Conservation (phyloP, 2,113 vertebrate genomes). For the Platycercus adscitus region DNA sequence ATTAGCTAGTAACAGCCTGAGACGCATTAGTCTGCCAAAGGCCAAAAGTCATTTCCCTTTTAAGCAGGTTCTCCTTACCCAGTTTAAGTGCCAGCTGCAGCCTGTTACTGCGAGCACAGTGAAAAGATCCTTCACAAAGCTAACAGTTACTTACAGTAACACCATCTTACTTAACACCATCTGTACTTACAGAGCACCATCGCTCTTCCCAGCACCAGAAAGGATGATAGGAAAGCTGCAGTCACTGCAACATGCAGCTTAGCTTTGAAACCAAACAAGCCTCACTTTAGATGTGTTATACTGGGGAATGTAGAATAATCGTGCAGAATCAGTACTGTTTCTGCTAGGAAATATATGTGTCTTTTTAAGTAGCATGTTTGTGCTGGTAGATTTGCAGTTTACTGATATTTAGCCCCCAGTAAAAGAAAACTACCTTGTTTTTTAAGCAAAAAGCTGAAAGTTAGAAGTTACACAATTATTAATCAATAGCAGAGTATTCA, state of each 20-base stretch:
- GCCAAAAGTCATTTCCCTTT: conserved; percentile 27
- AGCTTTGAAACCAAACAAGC: background rate
- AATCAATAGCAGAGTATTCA: background rate
- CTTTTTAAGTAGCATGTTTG: background rate
- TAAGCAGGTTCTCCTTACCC: background rate
- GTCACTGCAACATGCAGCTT: background rate
- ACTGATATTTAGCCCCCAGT: background rate
- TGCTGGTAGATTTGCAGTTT: background rate
- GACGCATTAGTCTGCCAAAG: background rate
- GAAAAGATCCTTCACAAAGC: background rate
- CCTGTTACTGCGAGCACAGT: background rate
- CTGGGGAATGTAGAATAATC: background rate
- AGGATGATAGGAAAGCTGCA: background rate
- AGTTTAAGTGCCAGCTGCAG: background rate
- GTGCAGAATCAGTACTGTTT: background rate
- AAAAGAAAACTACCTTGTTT: background rate
- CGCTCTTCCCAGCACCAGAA: background rate
- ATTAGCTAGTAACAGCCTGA: conserved; percentile 10
- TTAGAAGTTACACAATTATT: background rate
- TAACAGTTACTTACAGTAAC: background rate
- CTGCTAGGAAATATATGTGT: background rate
- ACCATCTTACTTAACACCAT: too few species aligned
- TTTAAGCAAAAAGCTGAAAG: background rate
- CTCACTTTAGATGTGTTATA: background rate
- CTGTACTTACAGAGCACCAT: background rate